These are phyloP conservation scores for Phyto melanocephala DNA, from an alignment of 2,888 invertebrate genomes.

Conservation along the genomic window DNA sequence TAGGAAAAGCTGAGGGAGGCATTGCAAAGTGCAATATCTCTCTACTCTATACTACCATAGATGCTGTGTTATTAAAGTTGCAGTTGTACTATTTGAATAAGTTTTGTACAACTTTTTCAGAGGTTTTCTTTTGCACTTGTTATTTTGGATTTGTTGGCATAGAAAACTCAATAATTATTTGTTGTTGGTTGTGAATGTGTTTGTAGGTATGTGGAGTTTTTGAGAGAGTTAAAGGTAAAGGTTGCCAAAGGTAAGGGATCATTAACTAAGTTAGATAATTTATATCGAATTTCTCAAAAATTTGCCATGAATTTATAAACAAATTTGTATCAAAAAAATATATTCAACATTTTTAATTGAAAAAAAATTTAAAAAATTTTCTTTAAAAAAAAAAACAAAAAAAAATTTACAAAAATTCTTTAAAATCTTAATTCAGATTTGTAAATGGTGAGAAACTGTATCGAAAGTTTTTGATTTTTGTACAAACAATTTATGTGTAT, in stretches of 20 bases:
- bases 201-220: not conserved
- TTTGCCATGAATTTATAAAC: too few relatives aligned
- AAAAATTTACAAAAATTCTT: too few relatives aligned
- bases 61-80: slow-evolving; percentile 12
- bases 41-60: not conserved
- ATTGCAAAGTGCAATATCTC: slow-evolving; percentile 2
- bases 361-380: too few relatives aligned
- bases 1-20: slow-evolving; percentile 35
- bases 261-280: too few relatives aligned
- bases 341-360: too few relatives aligned
- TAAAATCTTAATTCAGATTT: too few relatives aligned
- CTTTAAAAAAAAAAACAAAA: too few relatives aligned
- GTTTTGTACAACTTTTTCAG: slow-evolving; percentile 39
- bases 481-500: too few relatives aligned
- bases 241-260: not conserved
- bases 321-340: too few relatives aligned
- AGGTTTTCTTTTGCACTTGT: not conserved
- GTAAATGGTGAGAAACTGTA: too few relatives aligned
- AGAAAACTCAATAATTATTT: slow-evolving; percentile 18
- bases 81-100: slow-evolving; percentile 47
- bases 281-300: too few relatives aligned
- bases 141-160: not conserved
- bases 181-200: not conserved
- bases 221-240: not conserved
- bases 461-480: too few relatives aligned